phyloP scores from a whole-genome alignment of 2,888 invertebrate genomes.

The Tenthredo livida region DNA sequence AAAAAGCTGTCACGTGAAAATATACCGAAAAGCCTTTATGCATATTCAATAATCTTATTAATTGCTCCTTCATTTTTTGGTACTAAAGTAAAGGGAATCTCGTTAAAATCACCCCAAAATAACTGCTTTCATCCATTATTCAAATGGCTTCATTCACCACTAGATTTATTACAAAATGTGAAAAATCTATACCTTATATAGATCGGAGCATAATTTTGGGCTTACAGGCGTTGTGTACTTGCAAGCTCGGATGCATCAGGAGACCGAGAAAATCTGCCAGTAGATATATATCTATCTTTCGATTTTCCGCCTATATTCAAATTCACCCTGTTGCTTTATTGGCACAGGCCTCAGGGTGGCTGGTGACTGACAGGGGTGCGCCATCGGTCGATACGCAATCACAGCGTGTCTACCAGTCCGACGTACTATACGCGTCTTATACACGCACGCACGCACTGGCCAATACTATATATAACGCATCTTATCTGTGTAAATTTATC shows the following conservation, averaged over 20 bases:
- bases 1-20: neutral
- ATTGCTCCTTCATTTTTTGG: neutral
- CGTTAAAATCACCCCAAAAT: neutral
- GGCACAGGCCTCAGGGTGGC: conserved; percentile 25
- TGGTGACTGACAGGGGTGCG: conserved; percentile 46
- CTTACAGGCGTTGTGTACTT: neutral
- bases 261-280: neutral
- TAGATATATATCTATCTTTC: conserved; percentile 31
- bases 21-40: neutral
- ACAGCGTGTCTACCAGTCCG: conserved; percentile 33
- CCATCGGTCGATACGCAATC: conserved; percentile 45
- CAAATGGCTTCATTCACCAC: neutral
- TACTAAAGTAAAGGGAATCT: neutral
- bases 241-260: conserved; percentile 17
- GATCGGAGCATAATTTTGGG: neutral
- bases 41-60: neutral
- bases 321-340: conserved; percentile 50
- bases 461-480: neutral
- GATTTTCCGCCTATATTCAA: conserved; percentile 39
- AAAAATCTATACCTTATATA: neutral
- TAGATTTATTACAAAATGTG: neutral
- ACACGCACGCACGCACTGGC: conserved; percentile 23
- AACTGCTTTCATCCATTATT: neutral
- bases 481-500: conserved; percentile 10
- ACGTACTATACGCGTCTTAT: conserved; percentile 3